These are phyloP conservation scores for Choristoneura rosaceana DNA, from an alignment of 2,888 invertebrate genomes.

Conservation along the genomic window DNA sequence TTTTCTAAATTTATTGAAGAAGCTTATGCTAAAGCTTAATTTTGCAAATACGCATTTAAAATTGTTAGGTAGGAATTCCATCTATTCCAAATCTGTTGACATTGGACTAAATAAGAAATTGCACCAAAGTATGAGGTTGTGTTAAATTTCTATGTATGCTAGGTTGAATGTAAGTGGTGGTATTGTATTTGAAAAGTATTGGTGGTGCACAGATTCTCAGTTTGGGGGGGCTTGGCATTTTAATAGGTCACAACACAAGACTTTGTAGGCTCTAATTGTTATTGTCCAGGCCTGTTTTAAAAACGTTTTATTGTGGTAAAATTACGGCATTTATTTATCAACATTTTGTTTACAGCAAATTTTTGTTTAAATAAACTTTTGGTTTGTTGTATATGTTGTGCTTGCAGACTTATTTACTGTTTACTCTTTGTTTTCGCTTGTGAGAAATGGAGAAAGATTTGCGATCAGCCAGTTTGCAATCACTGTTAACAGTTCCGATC, in stretches of 20 bases:
- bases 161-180: neutral
- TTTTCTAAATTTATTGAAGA: constrained; percentile 8
- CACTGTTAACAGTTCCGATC: neutral
- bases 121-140: constrained; percentile 23
- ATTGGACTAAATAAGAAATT: neutral
- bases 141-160: neutral
- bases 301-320: neutral
- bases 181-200: constrained; percentile 4
- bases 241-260: constrained; percentile 1
- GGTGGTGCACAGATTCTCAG: neutral
- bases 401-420: constrained; percentile 2
- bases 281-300: neutral
- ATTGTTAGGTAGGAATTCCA: neutral
- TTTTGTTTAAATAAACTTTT: neutral
- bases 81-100: neutral
- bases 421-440: neutral
- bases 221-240: neutral
- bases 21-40: neutral
- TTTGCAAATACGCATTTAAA: neutral
- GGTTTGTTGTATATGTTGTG: constrained; percentile 9
- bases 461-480: neutral
- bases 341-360: neutral
- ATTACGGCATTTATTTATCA: neutral
- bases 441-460: neutral
- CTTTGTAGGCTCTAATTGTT: neutral